Base-by-base conservation (phyloP, 2,113 vertebrate species). In the Proterorhinus semilunaris region DNA sequence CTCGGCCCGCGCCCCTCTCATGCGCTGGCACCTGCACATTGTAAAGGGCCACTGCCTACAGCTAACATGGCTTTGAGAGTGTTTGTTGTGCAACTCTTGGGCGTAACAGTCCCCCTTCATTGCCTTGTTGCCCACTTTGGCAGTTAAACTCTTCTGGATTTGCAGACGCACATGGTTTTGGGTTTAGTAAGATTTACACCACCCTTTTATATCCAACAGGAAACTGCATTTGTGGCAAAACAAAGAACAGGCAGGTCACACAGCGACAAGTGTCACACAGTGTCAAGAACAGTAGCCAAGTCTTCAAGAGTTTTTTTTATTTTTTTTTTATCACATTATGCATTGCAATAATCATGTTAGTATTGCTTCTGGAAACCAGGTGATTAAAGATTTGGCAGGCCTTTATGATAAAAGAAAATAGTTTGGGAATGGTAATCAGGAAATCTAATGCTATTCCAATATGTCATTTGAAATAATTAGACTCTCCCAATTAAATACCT, bases 131-230 rank as follows among this genome's bases (percentile, higher is more conserved):
- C 69, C 82, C 69, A 63, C 85, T 87, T 87, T 72, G 67, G 69
- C 79, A 83, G 84, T 85, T 68, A 57, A 27, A 78, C 67, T 64
- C 68, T 75, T 66, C 57, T 65, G 74, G 72, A 62, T 3, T 36
- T 65, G 50, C 86, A 84, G 85, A 75, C 84, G 81, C 85, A 87
- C 77, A 71, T 87, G 84, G 84, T 90, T 90, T 84, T 69, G 50
- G 78, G 85, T 89, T 90, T 79, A 82, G 83, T 91, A 85, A 90
- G 89, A 88, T 90, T 90, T 86, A 87, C 87, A 90, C 88, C 85
- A 82, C 75, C 71, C 74, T 84, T 89, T 88, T 86, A 87, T 90
- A 87, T 82, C 75, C 89, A 66, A 90, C 82, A 89, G 84, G 87
- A 89, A 88, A 88, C 77, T 71, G 70, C 68, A 86, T 79, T 82